Percentiles rank a stretch among this genome's conserved stretches.
Evolutionary conservation across 2,888 invertebrate genomes (phyloP).

Genomic region (Bembecia ichneumoniformis): DNA sequence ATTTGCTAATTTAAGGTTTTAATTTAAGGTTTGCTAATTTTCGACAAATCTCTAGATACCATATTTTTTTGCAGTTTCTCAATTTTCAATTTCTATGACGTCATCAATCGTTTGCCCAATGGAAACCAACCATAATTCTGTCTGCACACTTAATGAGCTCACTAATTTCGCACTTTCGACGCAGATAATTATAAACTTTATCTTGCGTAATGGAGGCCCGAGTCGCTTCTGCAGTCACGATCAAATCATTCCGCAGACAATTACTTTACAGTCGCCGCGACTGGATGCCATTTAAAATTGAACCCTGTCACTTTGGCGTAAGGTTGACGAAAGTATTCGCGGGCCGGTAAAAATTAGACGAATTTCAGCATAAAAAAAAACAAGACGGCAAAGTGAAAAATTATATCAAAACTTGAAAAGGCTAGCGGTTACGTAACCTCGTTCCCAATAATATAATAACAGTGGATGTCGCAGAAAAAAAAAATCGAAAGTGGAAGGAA

Average conservation of each 20-base stretch:
- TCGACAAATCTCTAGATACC: too few species aligned
- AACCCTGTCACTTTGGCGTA: not conserved
- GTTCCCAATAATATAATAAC: slow-evolving; percentile 60
- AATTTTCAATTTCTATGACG: not conserved
- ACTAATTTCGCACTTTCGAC: slow-evolving; percentile 65
- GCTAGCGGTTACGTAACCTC: slow-evolving; percentile 63
- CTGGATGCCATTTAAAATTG: not conserved
- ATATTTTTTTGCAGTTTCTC: too few species aligned
- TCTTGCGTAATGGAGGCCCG: slow-evolving; percentile 53
- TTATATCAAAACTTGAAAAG: slow-evolving; percentile 68
- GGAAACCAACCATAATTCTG: not conserved
- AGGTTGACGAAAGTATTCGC: too few species aligned
- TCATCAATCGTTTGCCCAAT: not conserved
- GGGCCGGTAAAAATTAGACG: too few species aligned
- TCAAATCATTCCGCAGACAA: slow-evolving; percentile 32
- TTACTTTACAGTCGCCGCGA: slow-evolving; percentile 15
- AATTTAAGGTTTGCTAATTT: too few species aligned
- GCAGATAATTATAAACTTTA: slow-evolving; percentile 54
- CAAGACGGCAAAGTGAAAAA: slow-evolving; percentile 41
- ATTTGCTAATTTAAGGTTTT: too few species aligned
- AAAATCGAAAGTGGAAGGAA: slow-evolving; percentile 35
- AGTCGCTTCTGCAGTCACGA: slow-evolving; percentile 67
- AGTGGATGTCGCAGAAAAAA: slow-evolving; percentile 63
- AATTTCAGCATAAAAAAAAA: slow-evolving; percentile 25
- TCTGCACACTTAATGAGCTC: slow-evolving; percentile 4